Conservation (phyloP, 2,888 invertebrate genomes). For the Torymus tubicola region DNA sequence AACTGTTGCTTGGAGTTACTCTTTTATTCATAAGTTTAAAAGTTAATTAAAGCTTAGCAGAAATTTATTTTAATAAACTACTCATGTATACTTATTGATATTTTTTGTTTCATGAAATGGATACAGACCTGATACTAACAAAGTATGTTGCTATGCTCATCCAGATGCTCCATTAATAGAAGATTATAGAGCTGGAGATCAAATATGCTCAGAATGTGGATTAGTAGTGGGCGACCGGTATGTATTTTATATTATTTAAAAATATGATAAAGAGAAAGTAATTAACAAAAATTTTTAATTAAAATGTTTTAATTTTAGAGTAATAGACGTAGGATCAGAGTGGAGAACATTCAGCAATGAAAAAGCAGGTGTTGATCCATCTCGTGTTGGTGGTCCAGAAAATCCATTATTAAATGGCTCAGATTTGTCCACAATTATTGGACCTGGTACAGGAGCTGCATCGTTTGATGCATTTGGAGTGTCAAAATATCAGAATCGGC, state of each 20-base stretch:
- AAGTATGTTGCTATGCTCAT: conserved; percentile 94
- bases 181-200: conserved; percentile 98
- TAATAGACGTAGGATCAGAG: conserved; percentile 99
- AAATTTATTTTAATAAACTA: too few relatives aligned
- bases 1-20: too few relatives aligned
- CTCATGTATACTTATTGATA: conserved; percentile 55
- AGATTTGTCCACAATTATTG: conserved; percentile 98
- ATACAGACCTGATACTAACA: conserved; percentile 82
- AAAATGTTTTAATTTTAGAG: conserved; percentile 79
- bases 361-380: conserved; percentile 96
- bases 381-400: conserved; percentile 99
- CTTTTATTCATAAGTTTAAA: too few relatives aligned
- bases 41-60: too few relatives aligned
- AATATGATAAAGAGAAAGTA: neutral
- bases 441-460: conserved; percentile 83
- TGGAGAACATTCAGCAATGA: conserved; percentile 99
- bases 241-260: conserved; percentile 12
- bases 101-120: conserved; percentile 61
- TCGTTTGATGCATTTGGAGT: conserved; percentile 92
- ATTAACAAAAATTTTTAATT: neutral
- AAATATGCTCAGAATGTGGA: conserved; percentile 99
- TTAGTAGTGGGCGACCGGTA: conserved; percentile 98
- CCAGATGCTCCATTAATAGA: conserved; percentile 97
- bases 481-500: conserved; percentile 81
- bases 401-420: conserved; percentile 97